A percentile compares a stretch with the other conserved stretches of the same genome.
phyloP scores from a whole-genome alignment of 2,113 vertebrate genomes.

The Bubalus kerabau region DNA sequence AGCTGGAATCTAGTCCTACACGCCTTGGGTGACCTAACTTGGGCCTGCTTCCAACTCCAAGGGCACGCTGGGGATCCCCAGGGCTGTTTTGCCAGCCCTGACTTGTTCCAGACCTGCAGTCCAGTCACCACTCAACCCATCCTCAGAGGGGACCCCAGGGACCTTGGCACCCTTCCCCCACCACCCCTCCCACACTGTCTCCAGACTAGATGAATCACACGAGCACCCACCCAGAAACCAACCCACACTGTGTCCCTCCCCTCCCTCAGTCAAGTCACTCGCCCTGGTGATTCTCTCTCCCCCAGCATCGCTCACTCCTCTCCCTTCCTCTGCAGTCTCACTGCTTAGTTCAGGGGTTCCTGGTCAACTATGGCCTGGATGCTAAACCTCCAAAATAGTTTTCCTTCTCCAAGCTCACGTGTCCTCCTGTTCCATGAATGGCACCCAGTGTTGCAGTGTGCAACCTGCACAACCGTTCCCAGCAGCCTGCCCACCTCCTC shows the following conservation, averaged over 20 bases:
- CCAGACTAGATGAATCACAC: neutral
- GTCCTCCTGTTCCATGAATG: neutral
- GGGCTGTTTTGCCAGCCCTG: neutral
- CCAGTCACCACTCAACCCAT: neutral
- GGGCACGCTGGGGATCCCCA: neutral
- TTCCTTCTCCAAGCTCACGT: neutral
- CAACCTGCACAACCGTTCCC: too few relatives aligned
- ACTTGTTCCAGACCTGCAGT: neutral
- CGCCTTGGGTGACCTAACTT: neutral
- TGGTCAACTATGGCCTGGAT: neutral
- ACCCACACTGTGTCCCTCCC: rapidly evolving
- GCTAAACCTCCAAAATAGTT: neutral
- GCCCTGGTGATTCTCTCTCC: neutral
- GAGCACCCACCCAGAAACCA: neutral
- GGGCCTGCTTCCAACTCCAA: neutral
- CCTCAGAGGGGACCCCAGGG: neutral
- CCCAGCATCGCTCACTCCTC: too few relatives aligned
- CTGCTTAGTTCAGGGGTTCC: neutral
- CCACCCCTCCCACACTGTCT: neutral
- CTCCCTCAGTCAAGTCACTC: neutral
- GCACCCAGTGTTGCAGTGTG: neutral
- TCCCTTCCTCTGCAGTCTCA: neutral
- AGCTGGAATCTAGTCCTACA: neutral
- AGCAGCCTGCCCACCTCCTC: neutral
- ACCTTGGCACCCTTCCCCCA: neutral